These are phyloP conservation scores for Dascyllus trimaculatus DNA, from an alignment of 2,113 vertebrate species.

Conservation along the genomic window DNA sequence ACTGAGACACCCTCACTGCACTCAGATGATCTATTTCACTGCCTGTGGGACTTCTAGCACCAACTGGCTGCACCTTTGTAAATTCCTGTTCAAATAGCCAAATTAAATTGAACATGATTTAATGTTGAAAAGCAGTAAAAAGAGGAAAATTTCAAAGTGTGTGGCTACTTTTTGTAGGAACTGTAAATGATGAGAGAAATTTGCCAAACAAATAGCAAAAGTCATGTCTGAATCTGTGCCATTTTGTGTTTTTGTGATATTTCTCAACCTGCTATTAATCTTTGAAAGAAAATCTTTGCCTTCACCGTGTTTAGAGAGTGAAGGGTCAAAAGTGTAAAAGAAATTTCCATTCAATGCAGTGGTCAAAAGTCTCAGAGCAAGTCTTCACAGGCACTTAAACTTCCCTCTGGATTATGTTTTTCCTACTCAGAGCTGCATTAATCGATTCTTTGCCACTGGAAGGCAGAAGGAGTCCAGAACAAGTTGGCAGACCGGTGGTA, in stretches of 20 bases:
- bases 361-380: neutral
- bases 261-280: conserved; percentile 24
- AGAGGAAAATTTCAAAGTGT: too few species aligned
- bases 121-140: too few species aligned
- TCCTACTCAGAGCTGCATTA: neutral
- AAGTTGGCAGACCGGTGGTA: neutral
- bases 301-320: neutral
- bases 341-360: conserved; percentile 12
- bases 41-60: too few species aligned
- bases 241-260: neutral
- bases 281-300: neutral
- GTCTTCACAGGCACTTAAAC: neutral
- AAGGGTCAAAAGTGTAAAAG: neutral
- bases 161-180: too few species aligned
- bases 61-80: too few species aligned
- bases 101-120: too few species aligned
- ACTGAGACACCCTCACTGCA: too few species aligned
- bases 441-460: neutral
- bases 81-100: too few species aligned
- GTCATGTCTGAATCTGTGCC: neutral
- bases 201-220: neutral
- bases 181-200: too few species aligned
- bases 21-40: too few species aligned
- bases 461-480: neutral
- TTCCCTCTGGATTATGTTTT: neutral